These are phyloP conservation scores for Clarias pachynema DNA, from an alignment of 2,797 vertebrate species.

Conservation along the genomic window DNA sequence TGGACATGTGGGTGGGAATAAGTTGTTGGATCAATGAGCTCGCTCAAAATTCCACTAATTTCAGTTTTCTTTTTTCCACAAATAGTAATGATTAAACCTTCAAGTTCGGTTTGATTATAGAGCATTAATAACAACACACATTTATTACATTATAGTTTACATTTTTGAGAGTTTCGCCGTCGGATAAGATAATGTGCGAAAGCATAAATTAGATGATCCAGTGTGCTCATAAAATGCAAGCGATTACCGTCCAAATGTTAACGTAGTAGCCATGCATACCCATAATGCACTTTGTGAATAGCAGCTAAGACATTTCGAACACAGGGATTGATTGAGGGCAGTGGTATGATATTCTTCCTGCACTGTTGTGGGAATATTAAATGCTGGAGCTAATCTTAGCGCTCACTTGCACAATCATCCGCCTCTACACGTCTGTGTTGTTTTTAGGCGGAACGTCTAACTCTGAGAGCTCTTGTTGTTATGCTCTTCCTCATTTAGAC, in stretches of 20 bases:
- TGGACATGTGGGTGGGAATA: not conserved
- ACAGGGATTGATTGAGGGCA: not conserved
- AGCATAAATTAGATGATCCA: not conserved
- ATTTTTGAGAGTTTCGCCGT: not conserved
- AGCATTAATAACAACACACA: not conserved
- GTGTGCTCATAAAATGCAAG: not conserved
- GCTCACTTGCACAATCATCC: not conserved
- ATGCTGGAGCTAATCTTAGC: constrained; percentile 25
- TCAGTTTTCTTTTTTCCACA: not conserved
- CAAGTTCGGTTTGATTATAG: not conserved
- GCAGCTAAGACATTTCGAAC: not conserved
- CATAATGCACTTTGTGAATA: not conserved
- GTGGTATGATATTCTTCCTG: not conserved
- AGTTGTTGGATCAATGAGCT: not conserved
- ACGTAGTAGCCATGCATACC: not conserved
- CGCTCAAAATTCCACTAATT: not conserved
- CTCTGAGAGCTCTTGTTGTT: constrained; percentile 6
- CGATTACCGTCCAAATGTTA: not conserved
- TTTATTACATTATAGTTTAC: not conserved
- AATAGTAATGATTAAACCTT: not conserved
- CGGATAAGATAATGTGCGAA: not conserved
- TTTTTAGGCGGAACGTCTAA: constrained; percentile 26
- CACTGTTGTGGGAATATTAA: not conserved
- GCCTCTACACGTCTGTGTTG: constrained; percentile 13
- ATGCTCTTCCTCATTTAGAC: constrained; percentile 13